A percentile compares a stretch with the other conserved stretches of the same genome.
Evolutionary conservation across 2,888 invertebrate genomes (phyloP).

Genomic region (Drosophila multiciliata): DNA sequence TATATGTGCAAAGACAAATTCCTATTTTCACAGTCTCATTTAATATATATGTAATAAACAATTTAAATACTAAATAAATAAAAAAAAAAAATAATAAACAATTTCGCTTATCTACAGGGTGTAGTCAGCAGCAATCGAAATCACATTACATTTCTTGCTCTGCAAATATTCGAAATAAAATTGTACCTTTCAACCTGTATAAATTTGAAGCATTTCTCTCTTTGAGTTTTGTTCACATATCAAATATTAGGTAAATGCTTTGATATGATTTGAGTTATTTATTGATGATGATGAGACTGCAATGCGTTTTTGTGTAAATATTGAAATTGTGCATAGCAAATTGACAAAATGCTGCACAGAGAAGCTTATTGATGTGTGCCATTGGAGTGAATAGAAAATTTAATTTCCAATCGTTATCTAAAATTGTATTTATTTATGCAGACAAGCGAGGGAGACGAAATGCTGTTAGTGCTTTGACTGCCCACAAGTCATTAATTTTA

Average conservation of each 20-base stretch:
- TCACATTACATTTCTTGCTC: no score
- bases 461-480: slow-evolving; percentile 21
- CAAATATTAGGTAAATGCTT: slow-evolving; percentile 49
- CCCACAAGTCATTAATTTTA: slow-evolving; percentile 63
- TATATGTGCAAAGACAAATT: background rate
- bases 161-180: slow-evolving; percentile 27
- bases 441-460: slow-evolving; percentile 23
- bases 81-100: no score
- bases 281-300: slow-evolving; percentile 24
- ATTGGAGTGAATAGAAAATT: slow-evolving; percentile 53
- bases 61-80: background rate
- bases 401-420: slow-evolving; percentile 31
- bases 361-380: slow-evolving; percentile 62
- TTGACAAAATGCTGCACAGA: slow-evolving; percentile 44
- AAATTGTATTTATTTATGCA: slow-evolving; percentile 1
- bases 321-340: slow-evolving; percentile 52
- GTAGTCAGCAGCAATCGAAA: background rate
- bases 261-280: slow-evolving; percentile 47
- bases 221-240: slow-evolving; percentile 38
- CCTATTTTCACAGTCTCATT: background rate
- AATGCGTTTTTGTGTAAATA: slow-evolving; percentile 49
- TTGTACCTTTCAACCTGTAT: slow-evolving; percentile 3
- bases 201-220: background rate
- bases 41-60: background rate
- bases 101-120: background rate